These are phyloP conservation scores for Leptoclinus maculatus DNA, from an alignment of 2,797 vertebrate species.

Conservation along the genomic window DNA sequence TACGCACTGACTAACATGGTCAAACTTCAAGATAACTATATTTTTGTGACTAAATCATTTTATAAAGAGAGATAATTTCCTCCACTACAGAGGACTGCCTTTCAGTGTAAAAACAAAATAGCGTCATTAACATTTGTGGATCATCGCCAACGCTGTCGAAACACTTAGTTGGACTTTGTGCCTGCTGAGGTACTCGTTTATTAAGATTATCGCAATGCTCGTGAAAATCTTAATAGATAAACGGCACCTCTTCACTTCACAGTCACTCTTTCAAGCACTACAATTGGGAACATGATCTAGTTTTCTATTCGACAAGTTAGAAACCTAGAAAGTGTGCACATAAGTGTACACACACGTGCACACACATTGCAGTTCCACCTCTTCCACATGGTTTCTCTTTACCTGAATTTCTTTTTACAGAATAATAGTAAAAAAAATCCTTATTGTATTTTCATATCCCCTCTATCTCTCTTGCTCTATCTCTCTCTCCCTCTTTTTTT, in stretches of 20 bases:
- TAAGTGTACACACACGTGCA: background rate
- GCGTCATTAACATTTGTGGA: background rate
- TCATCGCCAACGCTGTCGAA: background rate
- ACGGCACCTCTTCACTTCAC: background rate
- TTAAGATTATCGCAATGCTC: conserved; percentile 12
- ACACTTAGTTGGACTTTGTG: conserved; percentile 6
- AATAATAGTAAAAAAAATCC: conserved; percentile 39
- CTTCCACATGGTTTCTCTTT: conserved; percentile 47
- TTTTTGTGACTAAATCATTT: conserved; percentile 2
- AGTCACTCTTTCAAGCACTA: background rate
- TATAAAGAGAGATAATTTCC: background rate
- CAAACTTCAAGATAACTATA: background rate
- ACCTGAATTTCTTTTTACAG: conserved; percentile 56
- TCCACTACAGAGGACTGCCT: background rate
- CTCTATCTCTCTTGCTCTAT: conserved; percentile 18
- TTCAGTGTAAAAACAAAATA: conserved; percentile 1
- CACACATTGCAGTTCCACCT: conserved; percentile 16
- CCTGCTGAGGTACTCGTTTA: background rate
- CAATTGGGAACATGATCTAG: background rate
- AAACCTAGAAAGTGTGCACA: conserved; percentile 13
- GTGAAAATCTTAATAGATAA: conserved; percentile 1
- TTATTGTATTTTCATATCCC: conserved; percentile 75
- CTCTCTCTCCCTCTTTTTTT: background rate
- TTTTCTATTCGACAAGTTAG: background rate
- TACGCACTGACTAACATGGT: background rate